Conservation (phyloP, 2,888 invertebrate species). For the Noctua fimbriata region DNA sequence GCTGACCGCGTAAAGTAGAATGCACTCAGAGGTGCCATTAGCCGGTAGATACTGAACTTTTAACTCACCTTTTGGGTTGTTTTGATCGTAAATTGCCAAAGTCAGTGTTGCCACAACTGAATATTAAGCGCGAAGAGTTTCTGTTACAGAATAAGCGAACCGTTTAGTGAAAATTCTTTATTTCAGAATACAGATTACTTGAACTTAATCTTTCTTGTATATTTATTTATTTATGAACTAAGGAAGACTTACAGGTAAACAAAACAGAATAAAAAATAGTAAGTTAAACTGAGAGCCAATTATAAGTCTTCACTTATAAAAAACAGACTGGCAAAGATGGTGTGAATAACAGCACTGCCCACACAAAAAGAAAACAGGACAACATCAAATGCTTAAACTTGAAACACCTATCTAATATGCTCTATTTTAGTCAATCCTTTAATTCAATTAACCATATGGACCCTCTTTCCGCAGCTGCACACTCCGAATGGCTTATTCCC, state of each 20-base stretch:
- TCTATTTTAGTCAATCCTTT: not conserved
- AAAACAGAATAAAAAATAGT: too few species aligned
- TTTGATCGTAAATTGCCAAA: conserved; percentile 46
- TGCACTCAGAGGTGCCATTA: conserved; percentile 56
- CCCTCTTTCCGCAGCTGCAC: not conserved
- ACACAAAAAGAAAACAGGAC: too few species aligned
- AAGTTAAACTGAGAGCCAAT: too few species aligned
- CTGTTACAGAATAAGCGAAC: not conserved
- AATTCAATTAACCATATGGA: not conserved
- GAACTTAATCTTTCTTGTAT: not conserved
- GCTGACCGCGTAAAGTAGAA: conserved; percentile 50
- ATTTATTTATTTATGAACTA: not conserved
- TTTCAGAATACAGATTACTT: not conserved
- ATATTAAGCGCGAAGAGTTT: conserved; percentile 28
- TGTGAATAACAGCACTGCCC: too few species aligned
- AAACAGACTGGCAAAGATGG: too few species aligned
- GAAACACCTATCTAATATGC: too few species aligned
- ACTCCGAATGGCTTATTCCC: not conserved
- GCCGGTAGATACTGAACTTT: conserved; percentile 36
- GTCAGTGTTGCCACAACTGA: conserved; percentile 21
- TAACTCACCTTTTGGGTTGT: conserved; percentile 17
- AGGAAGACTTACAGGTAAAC: too few species aligned
- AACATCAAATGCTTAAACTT: too few species aligned
- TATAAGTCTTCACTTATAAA: too few species aligned
- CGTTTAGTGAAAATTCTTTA: not conserved